Evolutionary conservation across 2,888 invertebrate species (phyloP), one percentile per base, ranked within the genome.

Genomic region (Lysandra bellargus): DNA sequence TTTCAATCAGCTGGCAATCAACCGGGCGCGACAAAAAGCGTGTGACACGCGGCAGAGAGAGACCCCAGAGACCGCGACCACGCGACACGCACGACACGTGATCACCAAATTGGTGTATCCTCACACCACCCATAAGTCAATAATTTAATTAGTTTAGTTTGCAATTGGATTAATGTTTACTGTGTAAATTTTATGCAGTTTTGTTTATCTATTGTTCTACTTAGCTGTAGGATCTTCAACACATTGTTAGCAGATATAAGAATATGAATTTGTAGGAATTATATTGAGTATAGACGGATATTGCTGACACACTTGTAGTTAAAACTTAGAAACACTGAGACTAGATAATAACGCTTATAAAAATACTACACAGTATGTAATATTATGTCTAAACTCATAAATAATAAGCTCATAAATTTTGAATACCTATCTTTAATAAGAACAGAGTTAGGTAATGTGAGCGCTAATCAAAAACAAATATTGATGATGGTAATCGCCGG

Each of bases 391-490:
- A 40, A 40, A 40, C 4, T 23, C 23, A 23, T 23, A 23, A 23
- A 23, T 23, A 23, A 60, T 17, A 60, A 60, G 60, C 60, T n/a
- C 60, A 6, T 60, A 2, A 14, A 7, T 61, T n/a, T 5, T 30
- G 1, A 23, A 61, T n/a, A 61, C 61, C 23, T 61, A 61, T 37
- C 73, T 64, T 30, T 64, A 64, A 64, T 12, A 30, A 30, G 12
- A 12, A n/a, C 23, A 23, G 9, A 44, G 74, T 49, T 75, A 49
- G 49, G 33, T 33, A 76, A 82, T 84, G 84, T 82, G 83, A 81
- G 81, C 87, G 87, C 82, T 88, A 90, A 91, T 91, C 89, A 90
- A 91, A 90, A 89, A 87, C 87, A 91, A 91, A 91, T 89, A 91
- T 91, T 91, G 88, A 87, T 88, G 88, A 89, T 89, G 90, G 89